phyloP scores from a whole-genome alignment of 2,113 vertebrate genomes.

The Brachyhypopomus gauderio region DNA sequence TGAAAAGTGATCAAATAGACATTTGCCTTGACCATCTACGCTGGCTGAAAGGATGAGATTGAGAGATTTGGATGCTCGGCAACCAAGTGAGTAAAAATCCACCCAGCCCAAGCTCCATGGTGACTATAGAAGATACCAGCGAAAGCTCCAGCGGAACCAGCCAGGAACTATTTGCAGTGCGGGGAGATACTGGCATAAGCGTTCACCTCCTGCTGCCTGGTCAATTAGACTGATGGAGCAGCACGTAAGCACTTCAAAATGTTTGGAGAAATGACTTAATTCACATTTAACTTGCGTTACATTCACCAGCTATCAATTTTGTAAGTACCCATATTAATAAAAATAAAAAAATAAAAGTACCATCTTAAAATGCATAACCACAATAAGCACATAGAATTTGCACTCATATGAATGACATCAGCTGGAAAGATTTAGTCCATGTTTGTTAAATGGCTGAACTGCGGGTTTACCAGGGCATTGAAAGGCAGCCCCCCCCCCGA shows the following conservation, averaged over 20 bases:
- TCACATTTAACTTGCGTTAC: slow-evolving; percentile 27
- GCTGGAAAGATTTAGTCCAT: background rate
- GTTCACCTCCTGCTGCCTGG: background rate
- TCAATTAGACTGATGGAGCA: slow-evolving; percentile 16
- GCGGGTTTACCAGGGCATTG: background rate
- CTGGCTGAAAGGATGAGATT: too few species aligned
- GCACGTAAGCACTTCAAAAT: slow-evolving; percentile 26
- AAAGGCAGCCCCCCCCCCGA: background rate
- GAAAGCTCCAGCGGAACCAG: too few species aligned
- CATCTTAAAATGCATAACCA: background rate
- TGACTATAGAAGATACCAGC: too few species aligned
- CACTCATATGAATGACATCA: background rate
- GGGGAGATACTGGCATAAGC: background rate
- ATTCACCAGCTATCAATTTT: background rate
- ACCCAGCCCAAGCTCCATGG: too few species aligned
- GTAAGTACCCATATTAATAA: background rate
- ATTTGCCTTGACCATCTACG: too few species aligned
- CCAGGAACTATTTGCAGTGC: too few species aligned
- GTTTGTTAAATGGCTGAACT: slow-evolving; percentile 6
- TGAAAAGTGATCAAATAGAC: too few species aligned
- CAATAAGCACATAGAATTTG: background rate
- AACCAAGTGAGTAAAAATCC: too few species aligned
- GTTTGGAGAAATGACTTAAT: slow-evolving; percentile 10
- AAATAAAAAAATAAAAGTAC: too few species aligned
- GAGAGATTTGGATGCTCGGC: too few species aligned